Percentiles rank a stretch among this genome's conserved stretches.
Evolutionary conservation across 2,113 vertebrate species (phyloP).

Genomic region (Vicugna pacos): DNA sequence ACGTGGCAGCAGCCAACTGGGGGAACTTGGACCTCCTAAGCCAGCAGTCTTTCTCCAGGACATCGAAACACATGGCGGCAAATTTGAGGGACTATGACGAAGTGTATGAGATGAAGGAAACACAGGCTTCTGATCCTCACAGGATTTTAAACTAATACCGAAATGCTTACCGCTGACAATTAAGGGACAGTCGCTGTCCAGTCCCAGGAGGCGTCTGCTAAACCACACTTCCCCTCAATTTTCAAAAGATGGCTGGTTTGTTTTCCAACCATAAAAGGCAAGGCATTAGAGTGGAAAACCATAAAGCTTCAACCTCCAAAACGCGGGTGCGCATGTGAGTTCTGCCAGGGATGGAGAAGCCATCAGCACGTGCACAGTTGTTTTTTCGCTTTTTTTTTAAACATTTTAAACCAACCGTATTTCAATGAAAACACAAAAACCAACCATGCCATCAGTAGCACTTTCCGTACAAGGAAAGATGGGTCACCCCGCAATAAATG

Average conservation of each 20-base stretch:
- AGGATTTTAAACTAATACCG: background rate
- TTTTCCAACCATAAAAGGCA: background rate
- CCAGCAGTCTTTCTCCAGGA: too few relatives aligned
- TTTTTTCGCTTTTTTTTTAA: too few relatives aligned
- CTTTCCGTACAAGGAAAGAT: background rate
- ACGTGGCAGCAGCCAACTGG: rapidly evolving
- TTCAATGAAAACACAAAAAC: too few relatives aligned
- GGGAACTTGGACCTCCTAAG: background rate
- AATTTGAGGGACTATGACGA: too few relatives aligned
- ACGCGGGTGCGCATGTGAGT: rapidly evolving
- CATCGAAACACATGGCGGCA: rapidly evolving
- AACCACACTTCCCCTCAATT: background rate
- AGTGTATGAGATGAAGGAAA: rapidly evolving
- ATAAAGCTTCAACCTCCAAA: too few relatives aligned
- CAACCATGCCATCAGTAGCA: too few relatives aligned
- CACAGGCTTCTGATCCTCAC: background rate
- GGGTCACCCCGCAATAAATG: background rate
- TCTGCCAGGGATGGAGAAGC: too few relatives aligned
- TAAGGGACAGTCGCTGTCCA: too few relatives aligned
- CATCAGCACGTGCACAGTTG: too few relatives aligned
- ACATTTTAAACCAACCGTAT: too few relatives aligned
- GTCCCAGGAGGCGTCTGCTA: rapidly evolving
- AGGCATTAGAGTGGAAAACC: background rate
- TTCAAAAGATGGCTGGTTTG: background rate
- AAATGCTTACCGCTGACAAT: background rate